These are phyloP conservation scores for Eremophila alpestris DNA, from an alignment of 2,797 vertebrate genomes.

Conservation along the genomic window DNA sequence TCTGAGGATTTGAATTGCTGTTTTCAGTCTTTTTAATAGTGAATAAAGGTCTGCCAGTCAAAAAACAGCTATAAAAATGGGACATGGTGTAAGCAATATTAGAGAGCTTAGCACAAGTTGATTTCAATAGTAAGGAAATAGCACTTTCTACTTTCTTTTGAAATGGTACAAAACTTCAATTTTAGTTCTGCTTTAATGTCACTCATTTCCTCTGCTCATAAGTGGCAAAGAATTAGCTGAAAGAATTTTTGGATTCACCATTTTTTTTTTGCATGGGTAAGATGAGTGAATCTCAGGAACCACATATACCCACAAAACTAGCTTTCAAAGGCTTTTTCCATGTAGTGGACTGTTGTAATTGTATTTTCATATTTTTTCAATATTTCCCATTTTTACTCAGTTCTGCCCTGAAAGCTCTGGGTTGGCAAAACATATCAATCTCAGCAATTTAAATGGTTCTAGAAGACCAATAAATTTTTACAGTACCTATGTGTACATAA, in stretches of 20 bases:
- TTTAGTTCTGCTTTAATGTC: neutral
- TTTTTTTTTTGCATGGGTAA: neutral
- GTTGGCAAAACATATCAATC: neutral
- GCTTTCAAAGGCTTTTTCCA: neutral
- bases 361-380: neutral
- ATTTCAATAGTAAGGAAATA: neutral
- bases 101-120: neutral
- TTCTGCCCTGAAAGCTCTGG: neutral
- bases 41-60: neutral
- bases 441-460: neutral
- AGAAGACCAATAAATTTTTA: neutral
- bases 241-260: neutral
- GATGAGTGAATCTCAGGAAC: neutral
- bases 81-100: neutral
- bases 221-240: neutral
- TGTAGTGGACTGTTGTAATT: accelerated
- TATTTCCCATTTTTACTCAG: neutral
- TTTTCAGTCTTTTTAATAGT: neutral
- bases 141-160: neutral
- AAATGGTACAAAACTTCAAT: neutral
- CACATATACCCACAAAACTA: neutral
- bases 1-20: neutral
- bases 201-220: neutral
- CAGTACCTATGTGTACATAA: neutral
- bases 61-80: neutral